These are phyloP conservation scores for Leptocoma aspasia DNA, from an alignment of 2,113 vertebrate species.

Conservation along the genomic window DNA sequence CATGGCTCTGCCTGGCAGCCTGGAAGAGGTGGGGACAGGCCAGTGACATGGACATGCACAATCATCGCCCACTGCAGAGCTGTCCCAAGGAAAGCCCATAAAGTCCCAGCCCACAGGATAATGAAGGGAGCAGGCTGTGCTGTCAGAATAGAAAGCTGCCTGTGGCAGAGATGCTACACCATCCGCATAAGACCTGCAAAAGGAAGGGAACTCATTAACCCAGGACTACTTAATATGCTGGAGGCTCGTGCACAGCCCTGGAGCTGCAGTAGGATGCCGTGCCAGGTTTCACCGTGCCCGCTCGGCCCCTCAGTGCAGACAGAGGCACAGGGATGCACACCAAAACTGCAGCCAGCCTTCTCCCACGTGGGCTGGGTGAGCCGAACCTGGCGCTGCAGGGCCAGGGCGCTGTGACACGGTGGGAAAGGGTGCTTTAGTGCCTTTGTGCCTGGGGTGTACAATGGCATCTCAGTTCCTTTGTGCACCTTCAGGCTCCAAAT, in stretches of 20 bases:
- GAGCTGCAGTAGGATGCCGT: not conserved
- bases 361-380: fast-evolving
- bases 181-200: conserved; percentile 8
- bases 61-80: not conserved
- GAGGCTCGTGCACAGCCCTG: not conserved
- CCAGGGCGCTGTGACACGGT: fast-evolving
- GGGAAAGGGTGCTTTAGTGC: not conserved
- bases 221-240: conserved; percentile 44
- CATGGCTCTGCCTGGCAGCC: not conserved
- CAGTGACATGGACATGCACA: not conserved
- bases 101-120: not conserved
- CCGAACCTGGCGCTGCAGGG: fast-evolving
- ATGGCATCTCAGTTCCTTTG: not conserved
- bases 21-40: not conserved
- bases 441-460: not conserved
- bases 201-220: conserved; percentile 21
- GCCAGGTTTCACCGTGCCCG: not conserved
- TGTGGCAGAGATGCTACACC: not conserved
- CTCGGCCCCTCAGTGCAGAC: not conserved
- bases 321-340: not conserved
- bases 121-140: not conserved
- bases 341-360: fast-evolving
- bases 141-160: not conserved
- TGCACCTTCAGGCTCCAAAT: not conserved
- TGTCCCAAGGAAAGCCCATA: not conserved